A percentile compares a stretch with the other conserved stretches of the same genome.
Conservation (phyloP, 1,140 invertebrate genomes). For the Thalassaphorura encarpata region DNA sequence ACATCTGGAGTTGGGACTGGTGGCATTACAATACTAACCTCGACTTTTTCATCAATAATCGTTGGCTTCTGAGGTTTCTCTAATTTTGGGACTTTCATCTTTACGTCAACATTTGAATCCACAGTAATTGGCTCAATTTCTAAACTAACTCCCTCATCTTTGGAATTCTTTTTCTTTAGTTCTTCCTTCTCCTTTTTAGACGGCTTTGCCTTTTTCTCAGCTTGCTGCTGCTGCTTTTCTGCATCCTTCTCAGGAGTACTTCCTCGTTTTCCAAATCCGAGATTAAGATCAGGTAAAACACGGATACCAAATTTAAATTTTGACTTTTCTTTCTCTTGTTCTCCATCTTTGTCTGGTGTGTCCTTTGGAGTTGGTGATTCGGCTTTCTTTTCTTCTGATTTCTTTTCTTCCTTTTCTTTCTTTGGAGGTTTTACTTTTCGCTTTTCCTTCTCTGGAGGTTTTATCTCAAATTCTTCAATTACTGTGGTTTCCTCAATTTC, state of each 20-base stretch:
- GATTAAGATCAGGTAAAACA: constrained; percentile 44
- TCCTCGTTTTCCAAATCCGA: constrained; percentile 27
- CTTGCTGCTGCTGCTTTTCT: neutral
- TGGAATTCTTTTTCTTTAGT: too few relatives aligned
- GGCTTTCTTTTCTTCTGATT: constrained; percentile 37
- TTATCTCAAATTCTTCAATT: too few relatives aligned
- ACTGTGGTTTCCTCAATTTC: too few relatives aligned
- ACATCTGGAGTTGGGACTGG: neutral
- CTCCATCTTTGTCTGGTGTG: constrained; percentile 26
- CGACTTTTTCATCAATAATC: neutral
- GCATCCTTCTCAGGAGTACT: neutral
- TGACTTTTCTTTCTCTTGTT: constrained; percentile 37
- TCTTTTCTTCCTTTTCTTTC: constrained; percentile 40
- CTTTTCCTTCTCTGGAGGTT: too few relatives aligned
- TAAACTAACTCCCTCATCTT: too few relatives aligned
- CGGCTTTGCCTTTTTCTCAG: neutral
- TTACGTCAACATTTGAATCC: too few relatives aligned
- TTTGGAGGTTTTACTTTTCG: too few relatives aligned
- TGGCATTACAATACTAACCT: neutral
- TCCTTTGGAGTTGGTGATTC: neutral
- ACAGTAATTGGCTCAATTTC: too few relatives aligned
- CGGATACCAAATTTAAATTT: constrained; percentile 55
- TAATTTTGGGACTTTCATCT: neutral
- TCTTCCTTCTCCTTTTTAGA: neutral
- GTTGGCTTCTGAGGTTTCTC: neutral